These are phyloP conservation scores for Mus pahari DNA, from an alignment of 2,113 vertebrate species.

Conservation along the genomic window DNA sequence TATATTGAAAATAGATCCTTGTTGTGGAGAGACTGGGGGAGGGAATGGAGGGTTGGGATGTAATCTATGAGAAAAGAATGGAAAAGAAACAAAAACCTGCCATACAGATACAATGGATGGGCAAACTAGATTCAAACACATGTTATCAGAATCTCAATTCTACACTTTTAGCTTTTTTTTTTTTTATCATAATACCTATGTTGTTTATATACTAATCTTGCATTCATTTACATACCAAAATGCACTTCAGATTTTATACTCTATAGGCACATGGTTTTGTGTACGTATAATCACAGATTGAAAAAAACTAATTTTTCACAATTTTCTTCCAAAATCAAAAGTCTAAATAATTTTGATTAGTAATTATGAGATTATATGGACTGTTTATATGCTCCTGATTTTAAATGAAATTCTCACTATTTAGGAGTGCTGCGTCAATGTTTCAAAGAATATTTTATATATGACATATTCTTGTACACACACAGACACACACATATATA, in stretches of 20 bases:
- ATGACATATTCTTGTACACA: background rate
- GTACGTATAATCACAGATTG: background rate
- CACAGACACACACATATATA: no score
- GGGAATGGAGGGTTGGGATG: no score
- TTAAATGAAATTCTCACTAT: background rate
- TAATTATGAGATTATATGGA: background rate
- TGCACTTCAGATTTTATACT: constrained; percentile 17
- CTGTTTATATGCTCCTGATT: background rate
- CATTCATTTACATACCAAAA: background rate
- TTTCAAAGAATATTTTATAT: constrained; percentile 17
- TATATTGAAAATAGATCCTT: background rate
- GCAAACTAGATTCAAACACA: background rate
- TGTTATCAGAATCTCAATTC: background rate
- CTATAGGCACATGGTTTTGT: background rate
- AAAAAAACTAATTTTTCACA: constrained; percentile 18
- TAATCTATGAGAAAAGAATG: no score
- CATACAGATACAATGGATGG: background rate
- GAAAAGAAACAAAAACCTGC: background rate
- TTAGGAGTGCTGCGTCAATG: background rate
- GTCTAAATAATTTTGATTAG: constrained; percentile 10
- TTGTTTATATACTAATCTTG: background rate
- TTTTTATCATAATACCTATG: background rate
- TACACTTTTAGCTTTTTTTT: background rate
- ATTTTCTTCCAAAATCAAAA: constrained; percentile 38
- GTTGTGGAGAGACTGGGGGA: no score